Percentiles rank a stretch among this genome's conserved stretches.
phyloP scores from a whole-genome alignment of 2,113 vertebrate species.

The Erinaceus europaeus region DNA sequence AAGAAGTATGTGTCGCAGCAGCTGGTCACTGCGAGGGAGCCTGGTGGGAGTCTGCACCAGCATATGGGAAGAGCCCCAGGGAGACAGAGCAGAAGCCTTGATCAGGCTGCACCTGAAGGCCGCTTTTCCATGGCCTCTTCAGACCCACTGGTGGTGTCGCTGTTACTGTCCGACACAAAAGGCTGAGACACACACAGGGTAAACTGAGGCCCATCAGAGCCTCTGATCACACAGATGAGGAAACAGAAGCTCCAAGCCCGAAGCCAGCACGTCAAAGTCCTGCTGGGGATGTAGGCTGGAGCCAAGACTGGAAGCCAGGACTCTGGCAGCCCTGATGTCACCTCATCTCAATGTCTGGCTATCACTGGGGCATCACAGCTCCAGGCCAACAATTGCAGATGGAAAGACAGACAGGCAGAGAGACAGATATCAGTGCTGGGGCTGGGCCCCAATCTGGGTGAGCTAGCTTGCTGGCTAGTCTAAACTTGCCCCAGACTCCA shows the following conservation, averaged over 20 bases:
- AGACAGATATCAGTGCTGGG: too few species aligned
- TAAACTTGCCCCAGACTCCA: too few species aligned
- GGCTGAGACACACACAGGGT: not conserved
- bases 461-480: too few species aligned
- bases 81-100: not conserved
- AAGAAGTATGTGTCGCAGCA: not conserved
- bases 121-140: not conserved
- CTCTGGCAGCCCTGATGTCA: not conserved
- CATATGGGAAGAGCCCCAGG: not conserved
- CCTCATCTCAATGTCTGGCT: not conserved
- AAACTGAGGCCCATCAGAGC: too few species aligned
- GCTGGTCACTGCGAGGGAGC: not conserved
- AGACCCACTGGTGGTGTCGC: not conserved
- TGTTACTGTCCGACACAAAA: not conserved
- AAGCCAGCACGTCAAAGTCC: not conserved
- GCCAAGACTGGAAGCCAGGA: not conserved
- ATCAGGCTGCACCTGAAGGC: not conserved
- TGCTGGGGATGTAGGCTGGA: not conserved
- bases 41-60: too few species aligned
- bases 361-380: too few species aligned
- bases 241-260: not conserved
- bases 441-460: not conserved
- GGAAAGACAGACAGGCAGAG: too few species aligned
- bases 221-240: not conserved
- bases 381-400: too few species aligned